Evolutionary conservation across 92 coral and sea anemone genomes (phyloP).

Genomic region (Actinernus sp.): DNA sequence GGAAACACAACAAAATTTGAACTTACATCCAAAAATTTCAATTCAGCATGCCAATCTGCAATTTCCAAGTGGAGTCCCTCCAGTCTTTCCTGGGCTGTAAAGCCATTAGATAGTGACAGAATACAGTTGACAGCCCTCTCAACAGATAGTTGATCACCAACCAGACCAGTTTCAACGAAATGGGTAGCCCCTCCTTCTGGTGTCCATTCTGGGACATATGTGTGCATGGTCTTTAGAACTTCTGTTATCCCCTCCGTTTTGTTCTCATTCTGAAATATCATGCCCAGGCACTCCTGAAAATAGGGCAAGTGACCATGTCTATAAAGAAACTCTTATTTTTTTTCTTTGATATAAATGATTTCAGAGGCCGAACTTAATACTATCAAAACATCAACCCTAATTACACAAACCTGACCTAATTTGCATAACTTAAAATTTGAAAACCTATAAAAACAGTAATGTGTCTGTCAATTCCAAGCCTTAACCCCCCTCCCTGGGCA

Average conservation of each 20-base stretch:
- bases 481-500: no score
- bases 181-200: conserved; percentile 23
- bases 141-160: conserved; percentile 70
- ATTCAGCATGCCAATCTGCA: conserved; percentile 72
- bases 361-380: background rate
- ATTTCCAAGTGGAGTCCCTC: conserved; percentile 61
- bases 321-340: no score
- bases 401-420: no score
- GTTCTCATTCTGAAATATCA: no score
- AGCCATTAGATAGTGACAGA: conserved; percentile 56
- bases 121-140: conserved; percentile 64
- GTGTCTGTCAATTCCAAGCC: no score
- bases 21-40: conserved; percentile 49
- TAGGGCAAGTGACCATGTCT: conserved; percentile 5
- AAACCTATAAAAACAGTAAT: no score
- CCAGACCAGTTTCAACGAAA: conserved; percentile 50
- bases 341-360: no score
- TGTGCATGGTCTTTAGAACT: conserved; percentile 41
- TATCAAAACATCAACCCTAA: background rate
- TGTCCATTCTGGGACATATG: conserved; percentile 55
- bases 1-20: no score
- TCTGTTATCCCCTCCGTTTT: conserved; percentile 65
- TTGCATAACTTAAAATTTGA: no score
- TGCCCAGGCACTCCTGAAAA: no score
- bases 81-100: conserved; percentile 47